Evolutionary conservation across 1,140 invertebrate genomes (phyloP), one percentile per base, ranked within the genome.

Genomic region (Lordiphosa stackelbergi): DNA sequence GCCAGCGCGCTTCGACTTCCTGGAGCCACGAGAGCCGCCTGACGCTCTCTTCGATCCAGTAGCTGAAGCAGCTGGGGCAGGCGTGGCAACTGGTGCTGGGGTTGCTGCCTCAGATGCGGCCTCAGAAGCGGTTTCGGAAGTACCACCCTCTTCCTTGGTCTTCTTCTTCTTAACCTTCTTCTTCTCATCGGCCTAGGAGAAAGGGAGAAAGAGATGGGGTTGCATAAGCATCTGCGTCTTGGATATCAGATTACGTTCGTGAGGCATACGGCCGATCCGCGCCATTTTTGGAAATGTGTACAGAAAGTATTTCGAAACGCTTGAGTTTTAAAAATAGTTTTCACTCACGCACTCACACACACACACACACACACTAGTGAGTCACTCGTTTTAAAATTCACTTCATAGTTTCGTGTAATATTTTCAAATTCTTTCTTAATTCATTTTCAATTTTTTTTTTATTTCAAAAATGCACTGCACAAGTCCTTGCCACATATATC

Each of bases 141-240:
- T 90, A 69, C 90, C 92, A 87, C 91, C 92, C 85, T 92, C 91
- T 89, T 92, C 91, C 92, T 94, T 90, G 88, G 89, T 92, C 91
- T 93, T 93, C 92, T 93, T 93, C 91, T 93, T 93, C 90, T 91
- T 92, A 89, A 92, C 90, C 90, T 93, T 93, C 91, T 94, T 93
- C 89, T 95, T 93, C 89, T 94, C 93, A 89, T 95, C 93, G 90
- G 92, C 92, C 91, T 93, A 89, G 0, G 47, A 10, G 24, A 40
- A 42, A 22, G 41, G 12, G 8, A 53, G 48, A 62, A 4, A 53
- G 48, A 66, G 19, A 28, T 38, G 34, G 36, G 42, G n/a, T 79
- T 79, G 64, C 74, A 56, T 79, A 79, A 79, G 62, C 49, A 46
- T 47, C 42, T n/a, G 35, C 35, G 38, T 38, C 22, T 31, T 56